These are phyloP conservation scores for Phenganax marumi DNA, from an alignment of 92 coral and sea anemone species.

Conservation along the genomic window DNA sequence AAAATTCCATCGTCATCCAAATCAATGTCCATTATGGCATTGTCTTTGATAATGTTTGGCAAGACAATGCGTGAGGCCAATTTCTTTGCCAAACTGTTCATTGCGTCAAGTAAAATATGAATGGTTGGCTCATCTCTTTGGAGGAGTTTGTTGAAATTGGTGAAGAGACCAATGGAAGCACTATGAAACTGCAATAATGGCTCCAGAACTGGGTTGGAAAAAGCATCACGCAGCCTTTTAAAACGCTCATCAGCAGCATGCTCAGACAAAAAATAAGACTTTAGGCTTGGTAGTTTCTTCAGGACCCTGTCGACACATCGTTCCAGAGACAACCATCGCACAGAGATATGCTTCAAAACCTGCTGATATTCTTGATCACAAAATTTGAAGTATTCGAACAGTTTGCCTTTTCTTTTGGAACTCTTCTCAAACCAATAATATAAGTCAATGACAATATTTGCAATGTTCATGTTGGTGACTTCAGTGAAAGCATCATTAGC, in stretches of 20 bases:
- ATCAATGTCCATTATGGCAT: slow-evolving; percentile 1
- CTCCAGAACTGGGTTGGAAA: slow-evolving; percentile 33
- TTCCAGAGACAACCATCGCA: slow-evolving; percentile 38
- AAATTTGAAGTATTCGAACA: slow-evolving; percentile 38
- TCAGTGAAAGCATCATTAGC: slow-evolving; percentile 39
- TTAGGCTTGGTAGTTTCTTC: slow-evolving; percentile 36
- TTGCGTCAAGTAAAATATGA: slow-evolving; percentile 27
- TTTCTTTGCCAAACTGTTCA: slow-evolving; percentile 25
- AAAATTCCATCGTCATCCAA: slow-evolving; percentile 16
- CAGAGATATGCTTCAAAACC: slow-evolving; percentile 31
- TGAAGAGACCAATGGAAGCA: slow-evolving; percentile 37
- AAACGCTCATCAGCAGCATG: slow-evolving; percentile 35
- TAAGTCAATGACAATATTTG: slow-evolving; percentile 38
- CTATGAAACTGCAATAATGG: slow-evolving; percentile 22
- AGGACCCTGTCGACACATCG: slow-evolving; percentile 34
- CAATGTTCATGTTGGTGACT: slow-evolving; percentile 7
- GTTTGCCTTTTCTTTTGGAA: slow-evolving; percentile 38
- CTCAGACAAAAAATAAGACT: slow-evolving; percentile 38
- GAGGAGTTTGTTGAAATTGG: slow-evolving; percentile 39
- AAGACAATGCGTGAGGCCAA: slow-evolving; percentile 30
- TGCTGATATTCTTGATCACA: slow-evolving; percentile 43
- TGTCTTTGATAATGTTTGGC: slow-evolving; percentile 7
- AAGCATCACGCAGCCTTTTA: slow-evolving; percentile 33
- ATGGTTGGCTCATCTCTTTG: slow-evolving; percentile 37
- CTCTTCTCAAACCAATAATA: slow-evolving; percentile 46